Percentiles rank a stretch among this genome's conserved stretches.
phyloP scores from a whole-genome alignment of 2,797 vertebrate species.

The Scolopax bukidnonensis region DNA sequence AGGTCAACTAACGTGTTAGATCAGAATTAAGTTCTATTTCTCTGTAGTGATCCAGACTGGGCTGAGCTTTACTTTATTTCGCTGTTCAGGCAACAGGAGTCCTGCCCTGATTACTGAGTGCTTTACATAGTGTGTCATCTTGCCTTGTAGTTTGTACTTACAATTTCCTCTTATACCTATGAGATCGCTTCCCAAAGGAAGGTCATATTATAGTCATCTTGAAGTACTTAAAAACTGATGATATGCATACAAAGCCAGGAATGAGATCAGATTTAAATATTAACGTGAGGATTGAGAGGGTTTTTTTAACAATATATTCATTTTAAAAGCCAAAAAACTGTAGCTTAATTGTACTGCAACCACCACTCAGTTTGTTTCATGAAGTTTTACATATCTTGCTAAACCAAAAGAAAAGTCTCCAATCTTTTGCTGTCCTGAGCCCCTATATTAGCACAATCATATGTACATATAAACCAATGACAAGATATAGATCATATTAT shows the following conservation, averaged over 20 bases:
- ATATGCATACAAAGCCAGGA: not conserved
- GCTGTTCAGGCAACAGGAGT: not conserved
- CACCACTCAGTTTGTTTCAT: not conserved
- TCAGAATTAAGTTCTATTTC: not conserved
- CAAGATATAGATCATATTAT: not conserved
- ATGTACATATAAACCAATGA: not conserved
- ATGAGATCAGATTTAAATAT: not conserved
- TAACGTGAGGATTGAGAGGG: not conserved
- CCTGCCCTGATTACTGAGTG: not conserved
- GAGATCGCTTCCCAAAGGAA: conserved; percentile 23
- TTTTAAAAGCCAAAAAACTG: not conserved
- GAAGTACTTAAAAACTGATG: not conserved
- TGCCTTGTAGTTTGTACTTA: not conserved
- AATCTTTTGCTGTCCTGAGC: not conserved
- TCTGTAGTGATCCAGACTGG: not conserved
- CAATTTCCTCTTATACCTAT: not conserved
- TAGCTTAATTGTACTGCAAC: not conserved
- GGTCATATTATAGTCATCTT: not conserved
- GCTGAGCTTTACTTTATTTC: not conserved
- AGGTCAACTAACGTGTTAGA: not conserved
- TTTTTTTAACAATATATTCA: not conserved
- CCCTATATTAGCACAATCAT: not conserved
- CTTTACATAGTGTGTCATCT: not conserved
- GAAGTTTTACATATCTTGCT: not conserved
- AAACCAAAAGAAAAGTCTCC: not conserved